Evolutionary conservation across 2,797 vertebrate genomes (phyloP), one percentile per base, ranked within the genome.

Genomic region (Chelidonichthys spinosus): DNA sequence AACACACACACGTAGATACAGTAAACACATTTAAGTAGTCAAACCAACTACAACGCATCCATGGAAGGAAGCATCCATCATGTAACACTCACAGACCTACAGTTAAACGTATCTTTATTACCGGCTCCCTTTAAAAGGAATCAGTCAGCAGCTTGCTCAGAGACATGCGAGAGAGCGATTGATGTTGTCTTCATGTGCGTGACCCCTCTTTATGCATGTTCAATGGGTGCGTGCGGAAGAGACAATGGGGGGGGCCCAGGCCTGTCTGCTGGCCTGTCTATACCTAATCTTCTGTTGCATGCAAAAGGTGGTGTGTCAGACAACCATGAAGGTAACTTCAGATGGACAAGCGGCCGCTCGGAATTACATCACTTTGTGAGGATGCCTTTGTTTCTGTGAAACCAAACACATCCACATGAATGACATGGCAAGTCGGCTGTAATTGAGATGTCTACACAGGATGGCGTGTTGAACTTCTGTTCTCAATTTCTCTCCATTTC

Each of bases 281-380:
- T 67, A 71, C 66, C 74, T 85, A 75, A 88, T 89, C 85, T 79
- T 37, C 73, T 95, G 89, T 94, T 96, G 96, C 93, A 95, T 94
- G 93, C 94, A 95, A 89, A 94, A 96, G 89, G 93, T 94, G 94
- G 96, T 95, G 90, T 96, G 96, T 90, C 92, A 93, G 75, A 94
- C 94, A 90, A 95, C 93, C 86, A 89, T 95, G 77, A 96, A 96
- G 96, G 96, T 96, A 96, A 85, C 89, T 81, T 86, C 86, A 91
- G 85, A 86, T 79, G 71, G 83, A 80, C 74, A 50, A 61, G 72
- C 43, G 61, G 72, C 55, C 44, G 42, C 73, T 83, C 72, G 43
- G 77, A 73, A 88, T 92, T 77, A 90, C 90, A 80, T 92, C 90
- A 92, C 67, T 79, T 56, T 69, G 83, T 40, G 76, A 84, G 69